Percentiles rank a stretch among this genome's conserved stretches.
Evolutionary conservation across 2,888 invertebrate species (phyloP).

Genomic region (Didymodactylos carnosus): DNA sequence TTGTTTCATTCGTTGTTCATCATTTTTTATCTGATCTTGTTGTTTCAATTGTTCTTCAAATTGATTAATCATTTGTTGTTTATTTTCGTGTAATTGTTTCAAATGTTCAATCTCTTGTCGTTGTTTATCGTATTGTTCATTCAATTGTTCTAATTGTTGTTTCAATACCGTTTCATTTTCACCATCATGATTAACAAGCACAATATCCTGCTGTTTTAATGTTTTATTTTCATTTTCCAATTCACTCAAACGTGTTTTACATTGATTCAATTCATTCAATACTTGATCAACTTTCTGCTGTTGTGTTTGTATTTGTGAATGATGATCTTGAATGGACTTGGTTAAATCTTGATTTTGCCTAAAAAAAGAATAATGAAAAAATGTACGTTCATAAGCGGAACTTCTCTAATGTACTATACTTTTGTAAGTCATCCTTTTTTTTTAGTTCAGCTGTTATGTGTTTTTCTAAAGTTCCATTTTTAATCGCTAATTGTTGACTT

Average conservation of each 20-base stretch:
- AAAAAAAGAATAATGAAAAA: too few relatives aligned
- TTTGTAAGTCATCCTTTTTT: background rate
- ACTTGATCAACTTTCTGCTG: too few relatives aligned
- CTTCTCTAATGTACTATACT: too few relatives aligned
- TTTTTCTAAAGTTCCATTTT: background rate
- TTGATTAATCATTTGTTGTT: too few relatives aligned
- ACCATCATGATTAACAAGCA: too few relatives aligned
- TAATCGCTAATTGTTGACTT: background rate
- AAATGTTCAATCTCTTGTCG: background rate
- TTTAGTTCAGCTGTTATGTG: background rate
- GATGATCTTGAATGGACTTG: background rate
- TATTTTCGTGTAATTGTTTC: too few relatives aligned
- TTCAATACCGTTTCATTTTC: too few relatives aligned
- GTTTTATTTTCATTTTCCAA: background rate
- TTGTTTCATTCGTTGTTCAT: too few relatives aligned
- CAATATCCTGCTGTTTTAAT: background rate
- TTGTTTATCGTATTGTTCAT: too few relatives aligned
- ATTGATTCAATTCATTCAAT: background rate
- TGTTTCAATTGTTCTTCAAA: too few relatives aligned
- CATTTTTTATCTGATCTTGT: too few relatives aligned
- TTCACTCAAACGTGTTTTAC: background rate
- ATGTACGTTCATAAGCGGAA: too few relatives aligned
- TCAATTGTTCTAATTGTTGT: background rate
- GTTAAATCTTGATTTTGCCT: background rate
- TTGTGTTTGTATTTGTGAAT: background rate